Conservation (phyloP, 2,113 vertebrate species). For the Arothron firmamentum region DNA sequence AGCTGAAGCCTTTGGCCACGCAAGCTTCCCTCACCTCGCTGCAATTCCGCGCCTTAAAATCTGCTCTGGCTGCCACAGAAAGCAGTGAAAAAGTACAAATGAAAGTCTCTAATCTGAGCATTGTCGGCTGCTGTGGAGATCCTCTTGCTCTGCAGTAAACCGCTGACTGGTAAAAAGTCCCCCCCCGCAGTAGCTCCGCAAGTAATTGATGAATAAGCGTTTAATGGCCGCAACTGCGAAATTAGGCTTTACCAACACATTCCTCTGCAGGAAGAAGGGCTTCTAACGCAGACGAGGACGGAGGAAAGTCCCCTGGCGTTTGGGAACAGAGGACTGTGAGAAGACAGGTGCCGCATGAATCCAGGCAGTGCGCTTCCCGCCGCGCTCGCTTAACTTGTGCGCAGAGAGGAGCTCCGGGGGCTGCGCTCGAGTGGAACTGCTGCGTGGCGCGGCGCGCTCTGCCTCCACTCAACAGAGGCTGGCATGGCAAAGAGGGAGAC, state of each 20-base stretch:
- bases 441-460: constrained; percentile 39
- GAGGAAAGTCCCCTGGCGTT: no score
- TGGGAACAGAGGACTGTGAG: constrained; percentile 1
- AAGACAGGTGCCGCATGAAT: constrained; percentile 60
- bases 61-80: constrained; percentile 71
- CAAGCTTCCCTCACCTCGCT: constrained; percentile 85
- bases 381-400: constrained; percentile 56
- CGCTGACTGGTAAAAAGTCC: constrained; percentile 24
- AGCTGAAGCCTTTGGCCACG: constrained; percentile 84
- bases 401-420: constrained; percentile 32
- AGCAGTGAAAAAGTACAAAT: constrained; percentile 75
- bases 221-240: constrained; percentile 45
- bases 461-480: constrained; percentile 45
- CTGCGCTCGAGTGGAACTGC: constrained; percentile 45
- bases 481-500: constrained; percentile 36
- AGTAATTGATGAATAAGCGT: constrained; percentile 45
- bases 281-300: not conserved
- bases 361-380: constrained; percentile 31
- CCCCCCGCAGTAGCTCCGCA: constrained; percentile 50
- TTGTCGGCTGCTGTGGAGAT: constrained; percentile 57
- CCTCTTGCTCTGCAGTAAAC: constrained; percentile 47
- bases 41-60: constrained; percentile 84
- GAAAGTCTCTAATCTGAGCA: constrained; percentile 67
- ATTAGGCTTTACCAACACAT: constrained; percentile 36
- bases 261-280: constrained; percentile 6